phyloP scores from a whole-genome alignment of 2,797 vertebrate genomes.

The Notoglanidium macrostoma region DNA sequence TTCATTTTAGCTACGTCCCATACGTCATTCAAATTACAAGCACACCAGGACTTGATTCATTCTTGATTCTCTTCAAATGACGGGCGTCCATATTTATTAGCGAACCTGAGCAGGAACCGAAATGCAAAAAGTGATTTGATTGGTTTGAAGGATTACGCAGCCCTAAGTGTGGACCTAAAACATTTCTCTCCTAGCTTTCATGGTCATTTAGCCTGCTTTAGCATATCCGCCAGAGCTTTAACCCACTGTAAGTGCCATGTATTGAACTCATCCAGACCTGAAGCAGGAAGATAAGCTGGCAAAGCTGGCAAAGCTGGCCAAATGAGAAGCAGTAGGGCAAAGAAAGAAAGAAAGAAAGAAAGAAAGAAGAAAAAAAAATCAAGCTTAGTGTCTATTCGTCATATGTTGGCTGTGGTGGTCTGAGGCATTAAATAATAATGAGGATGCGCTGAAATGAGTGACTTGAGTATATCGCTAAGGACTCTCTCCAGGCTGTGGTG shows the following conservation, averaged over 20 bases:
- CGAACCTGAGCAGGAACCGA: not conserved
- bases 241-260: not conserved
- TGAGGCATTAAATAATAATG: constrained; percentile 27
- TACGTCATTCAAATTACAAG: not conserved
- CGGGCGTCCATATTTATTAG: not conserved
- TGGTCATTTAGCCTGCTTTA: not conserved
- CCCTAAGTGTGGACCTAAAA: not conserved
- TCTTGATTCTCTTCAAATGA: not conserved
- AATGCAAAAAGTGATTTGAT: not conserved
- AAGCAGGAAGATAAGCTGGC: not conserved
- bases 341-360: too few species aligned
- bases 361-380: not conserved
- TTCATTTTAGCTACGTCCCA: not conserved
- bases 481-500: not conserved
- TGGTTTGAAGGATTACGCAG: not conserved
- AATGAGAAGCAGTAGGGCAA: not conserved
- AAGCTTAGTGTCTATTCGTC: not conserved
- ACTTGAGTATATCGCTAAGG: constrained; percentile 1
- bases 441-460: not conserved
- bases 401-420: not conserved
- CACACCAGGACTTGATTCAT: not conserved
- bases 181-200: not conserved
- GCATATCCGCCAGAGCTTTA: not conserved
- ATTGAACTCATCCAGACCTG: constrained; percentile 15
- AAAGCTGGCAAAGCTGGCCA: not conserved